These are phyloP conservation scores for Teleogryllus oceanicus DNA, from an alignment of 2,888 invertebrate species.

Conservation along the genomic window DNA sequence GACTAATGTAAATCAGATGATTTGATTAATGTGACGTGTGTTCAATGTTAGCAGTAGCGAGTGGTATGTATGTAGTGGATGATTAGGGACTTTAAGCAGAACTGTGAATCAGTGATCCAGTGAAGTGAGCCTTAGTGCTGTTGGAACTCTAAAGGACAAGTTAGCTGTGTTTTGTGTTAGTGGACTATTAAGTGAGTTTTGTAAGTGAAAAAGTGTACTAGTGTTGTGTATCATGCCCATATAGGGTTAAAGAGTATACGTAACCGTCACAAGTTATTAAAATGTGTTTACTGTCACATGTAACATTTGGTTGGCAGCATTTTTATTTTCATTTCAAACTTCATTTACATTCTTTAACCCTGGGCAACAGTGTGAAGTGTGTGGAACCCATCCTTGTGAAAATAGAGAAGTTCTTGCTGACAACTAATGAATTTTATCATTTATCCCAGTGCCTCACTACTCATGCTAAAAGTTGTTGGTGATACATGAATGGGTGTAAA, in stretches of 20 bases:
- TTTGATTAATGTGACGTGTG: neutral
- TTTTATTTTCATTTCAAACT: slow-evolving; percentile 21
- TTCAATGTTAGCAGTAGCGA: neutral
- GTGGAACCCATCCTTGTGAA: slow-evolving; percentile 34
- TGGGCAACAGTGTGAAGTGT: slow-evolving; percentile 34
- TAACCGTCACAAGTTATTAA: slow-evolving; percentile 27
- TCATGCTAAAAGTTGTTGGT: neutral
- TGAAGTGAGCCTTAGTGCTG: slow-evolving; percentile 31
- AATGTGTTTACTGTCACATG: slow-evolving; percentile 20
- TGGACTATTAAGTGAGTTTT: slow-evolving; percentile 34
- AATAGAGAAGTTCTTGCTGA: slow-evolving; percentile 38
- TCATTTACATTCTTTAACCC: slow-evolving; percentile 32
- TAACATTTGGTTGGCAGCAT: slow-evolving; percentile 18
- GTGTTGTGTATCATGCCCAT: slow-evolving; percentile 34
- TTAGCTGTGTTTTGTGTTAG: slow-evolving; percentile 33
- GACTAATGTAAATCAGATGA: neutral
- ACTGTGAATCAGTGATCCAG: slow-evolving; percentile 28
- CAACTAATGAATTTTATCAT: slow-evolving; percentile 27
- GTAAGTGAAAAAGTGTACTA: slow-evolving; percentile 36
- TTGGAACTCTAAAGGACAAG: slow-evolving; percentile 29
- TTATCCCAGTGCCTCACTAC: slow-evolving; percentile 30
- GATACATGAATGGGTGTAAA: neutral
- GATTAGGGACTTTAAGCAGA: slow-evolving; percentile 24
- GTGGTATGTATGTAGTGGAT: slow-evolving; percentile 30
- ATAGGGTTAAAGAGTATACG: slow-evolving; percentile 34